Conservation (phyloP, 2,113 vertebrate genomes). For the Oreotrochilus melanogaster region DNA sequence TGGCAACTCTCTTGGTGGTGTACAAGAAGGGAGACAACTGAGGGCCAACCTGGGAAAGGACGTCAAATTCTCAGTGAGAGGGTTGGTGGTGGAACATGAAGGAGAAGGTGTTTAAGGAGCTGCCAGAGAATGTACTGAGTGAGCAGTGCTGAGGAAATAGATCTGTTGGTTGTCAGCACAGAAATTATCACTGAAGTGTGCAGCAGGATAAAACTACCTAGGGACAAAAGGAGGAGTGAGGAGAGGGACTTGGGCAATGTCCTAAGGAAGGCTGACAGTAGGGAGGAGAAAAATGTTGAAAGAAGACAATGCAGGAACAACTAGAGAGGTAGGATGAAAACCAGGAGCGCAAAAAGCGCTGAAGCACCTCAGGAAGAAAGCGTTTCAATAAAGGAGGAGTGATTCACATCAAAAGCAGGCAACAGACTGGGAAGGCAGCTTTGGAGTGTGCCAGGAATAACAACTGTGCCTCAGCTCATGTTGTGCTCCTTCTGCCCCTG, state of each 20-base stretch:
- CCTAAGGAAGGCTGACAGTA: background rate
- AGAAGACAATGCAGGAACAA: constrained; percentile 11
- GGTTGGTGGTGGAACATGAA: background rate
- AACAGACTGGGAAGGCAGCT: constrained; percentile 38
- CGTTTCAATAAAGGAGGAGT: constrained; percentile 19
- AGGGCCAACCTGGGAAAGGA: background rate
- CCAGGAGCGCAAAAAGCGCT: background rate
- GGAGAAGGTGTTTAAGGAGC: background rate
- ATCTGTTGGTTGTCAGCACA: background rate
- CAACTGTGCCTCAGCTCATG: constrained; percentile 11
- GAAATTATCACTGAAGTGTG: background rate
- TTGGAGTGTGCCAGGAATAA: constrained; percentile 49
- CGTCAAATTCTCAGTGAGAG: background rate
- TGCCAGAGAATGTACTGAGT: background rate
- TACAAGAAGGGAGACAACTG: background rate
- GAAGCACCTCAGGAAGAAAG: constrained; percentile 4
- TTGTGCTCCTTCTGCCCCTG: background rate
- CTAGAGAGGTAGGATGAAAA: constrained; percentile 12
- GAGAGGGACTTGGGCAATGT: background rate
- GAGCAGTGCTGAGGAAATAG: background rate
- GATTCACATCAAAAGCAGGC: constrained; percentile 46
- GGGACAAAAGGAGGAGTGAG: background rate
- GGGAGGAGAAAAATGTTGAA: background rate
- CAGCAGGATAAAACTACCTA: background rate
- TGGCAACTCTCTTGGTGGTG: fast-evolving